phyloP scores from a whole-genome alignment of 92 coral and sea anemone species.

The Palythoa heliodiscus region DNA sequence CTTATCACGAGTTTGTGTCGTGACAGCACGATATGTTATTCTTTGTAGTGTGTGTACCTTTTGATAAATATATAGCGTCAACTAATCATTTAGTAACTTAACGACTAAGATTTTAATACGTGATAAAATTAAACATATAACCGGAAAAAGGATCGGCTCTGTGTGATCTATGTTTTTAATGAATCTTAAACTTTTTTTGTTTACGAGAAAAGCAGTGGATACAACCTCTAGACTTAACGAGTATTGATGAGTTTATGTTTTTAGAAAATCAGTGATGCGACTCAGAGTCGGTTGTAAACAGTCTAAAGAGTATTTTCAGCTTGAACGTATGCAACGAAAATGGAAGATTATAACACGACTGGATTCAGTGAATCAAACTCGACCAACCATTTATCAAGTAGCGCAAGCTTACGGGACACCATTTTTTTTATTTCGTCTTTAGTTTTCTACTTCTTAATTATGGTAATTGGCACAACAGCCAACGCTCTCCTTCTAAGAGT shows the following conservation, averaged over 20 bases:
- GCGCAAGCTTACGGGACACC: neutral
- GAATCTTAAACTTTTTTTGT: neutral
- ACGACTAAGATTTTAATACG: neutral
- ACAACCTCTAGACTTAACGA: neutral
- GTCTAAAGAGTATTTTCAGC: neutral
- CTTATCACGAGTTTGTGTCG: neutral
- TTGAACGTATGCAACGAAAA: neutral
- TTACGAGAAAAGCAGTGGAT: neutral
- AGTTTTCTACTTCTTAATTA: slow-evolving; percentile 36
- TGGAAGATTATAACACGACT: neutral
- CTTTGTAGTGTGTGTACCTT: neutral
- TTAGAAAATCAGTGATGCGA: neutral
- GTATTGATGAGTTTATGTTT: neutral
- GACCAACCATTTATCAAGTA: neutral
- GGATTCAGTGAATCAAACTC: neutral
- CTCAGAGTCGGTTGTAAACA: neutral
- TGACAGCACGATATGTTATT: neutral
- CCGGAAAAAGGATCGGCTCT: neutral
- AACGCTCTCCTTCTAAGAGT: slow-evolving; percentile 35
- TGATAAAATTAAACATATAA: neutral
- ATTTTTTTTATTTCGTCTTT: slow-evolving; percentile 2
- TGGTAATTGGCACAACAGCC: slow-evolving; percentile 41
- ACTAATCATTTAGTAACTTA: neutral
- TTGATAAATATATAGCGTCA: neutral
- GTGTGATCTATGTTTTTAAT: neutral